Conservation (phyloP, 2,797 vertebrate species). For the Enteromius anoplus region DNA sequence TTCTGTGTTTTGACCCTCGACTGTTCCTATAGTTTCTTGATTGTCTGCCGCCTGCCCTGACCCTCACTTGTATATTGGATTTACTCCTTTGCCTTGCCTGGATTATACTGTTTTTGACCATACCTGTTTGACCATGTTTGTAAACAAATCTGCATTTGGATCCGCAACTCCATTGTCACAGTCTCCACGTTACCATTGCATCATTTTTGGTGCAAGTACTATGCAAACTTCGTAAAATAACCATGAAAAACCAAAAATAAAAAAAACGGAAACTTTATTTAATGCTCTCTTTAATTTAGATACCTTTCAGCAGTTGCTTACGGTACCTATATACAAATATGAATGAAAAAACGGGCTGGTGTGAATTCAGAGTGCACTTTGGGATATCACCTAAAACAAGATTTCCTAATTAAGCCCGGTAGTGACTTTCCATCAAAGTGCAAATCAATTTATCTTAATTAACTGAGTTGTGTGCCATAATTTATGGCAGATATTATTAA, state of each 20-base stretch:
- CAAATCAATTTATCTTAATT: constrained; percentile 43
- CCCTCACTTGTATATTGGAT: no score
- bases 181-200: no score
- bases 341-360: neutral
- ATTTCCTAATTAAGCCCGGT: constrained; percentile 31
- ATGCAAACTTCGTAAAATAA: neutral
- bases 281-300: neutral
- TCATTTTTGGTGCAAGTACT: neutral
- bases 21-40: no score
- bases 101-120: no score
- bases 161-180: no score
- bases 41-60: no score
- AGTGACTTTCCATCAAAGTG: constrained; percentile 9
- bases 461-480: constrained; percentile 30
- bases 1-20: no score
- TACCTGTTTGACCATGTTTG: no score
- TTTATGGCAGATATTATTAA: constrained; percentile 40
- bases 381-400: constrained; percentile 15
- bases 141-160: no score
- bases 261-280: neutral
- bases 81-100: no score
- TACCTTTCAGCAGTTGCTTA: neutral
- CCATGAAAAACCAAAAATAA: neutral
- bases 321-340: neutral
- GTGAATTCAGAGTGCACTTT: neutral